Percentiles rank a stretch among this genome's conserved stretches.
These are phyloP conservation scores for Phasia obesa DNA, from an alignment of 2,888 invertebrate genomes.

Conservation along the genomic window DNA sequence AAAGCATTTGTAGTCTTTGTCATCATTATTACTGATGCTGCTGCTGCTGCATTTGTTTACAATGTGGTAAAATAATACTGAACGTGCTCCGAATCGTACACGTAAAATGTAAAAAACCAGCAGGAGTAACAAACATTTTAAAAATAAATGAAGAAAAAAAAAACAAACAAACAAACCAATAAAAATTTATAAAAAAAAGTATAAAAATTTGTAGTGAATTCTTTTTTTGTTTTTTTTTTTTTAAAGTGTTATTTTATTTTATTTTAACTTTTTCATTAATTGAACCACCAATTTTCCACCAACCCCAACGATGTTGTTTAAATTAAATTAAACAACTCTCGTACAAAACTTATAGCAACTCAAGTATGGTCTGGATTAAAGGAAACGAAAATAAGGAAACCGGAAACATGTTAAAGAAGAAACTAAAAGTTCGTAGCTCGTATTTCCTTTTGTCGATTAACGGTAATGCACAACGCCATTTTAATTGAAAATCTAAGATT, in stretches of 20 bases:
- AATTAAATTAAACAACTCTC: conserved; percentile 34
- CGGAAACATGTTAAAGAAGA: conserved; percentile 30
- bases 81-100: too few species aligned
- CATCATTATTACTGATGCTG: conserved; percentile 15
- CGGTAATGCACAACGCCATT: conserved; percentile 14
- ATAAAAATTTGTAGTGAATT: conserved; percentile 14
- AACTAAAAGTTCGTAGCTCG: conserved; percentile 25
- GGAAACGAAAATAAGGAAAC: conserved; percentile 31
- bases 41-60: conserved; percentile 27
- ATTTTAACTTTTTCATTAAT: too few species aligned
- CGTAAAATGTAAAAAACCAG: conserved; percentile 3
- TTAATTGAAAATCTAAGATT: background rate
- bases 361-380: conserved; percentile 27
- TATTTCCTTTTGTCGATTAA: conserved; percentile 15
- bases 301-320: conserved; percentile 22
- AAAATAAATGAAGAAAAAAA: conserved; percentile 4
- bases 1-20: conserved; percentile 35
- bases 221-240: conserved; percentile 16
- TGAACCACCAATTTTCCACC: conserved; percentile 10
- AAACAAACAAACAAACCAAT: conserved; percentile 8
- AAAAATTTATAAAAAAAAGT: background rate
- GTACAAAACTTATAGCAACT: conserved; percentile 27
- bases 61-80: conserved; percentile 30
- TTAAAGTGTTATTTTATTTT: background rate
- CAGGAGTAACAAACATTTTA: conserved; percentile 29